Conservation (phyloP, 2,797 vertebrate genomes). For the Arrhamphus sclerolepis region DNA sequence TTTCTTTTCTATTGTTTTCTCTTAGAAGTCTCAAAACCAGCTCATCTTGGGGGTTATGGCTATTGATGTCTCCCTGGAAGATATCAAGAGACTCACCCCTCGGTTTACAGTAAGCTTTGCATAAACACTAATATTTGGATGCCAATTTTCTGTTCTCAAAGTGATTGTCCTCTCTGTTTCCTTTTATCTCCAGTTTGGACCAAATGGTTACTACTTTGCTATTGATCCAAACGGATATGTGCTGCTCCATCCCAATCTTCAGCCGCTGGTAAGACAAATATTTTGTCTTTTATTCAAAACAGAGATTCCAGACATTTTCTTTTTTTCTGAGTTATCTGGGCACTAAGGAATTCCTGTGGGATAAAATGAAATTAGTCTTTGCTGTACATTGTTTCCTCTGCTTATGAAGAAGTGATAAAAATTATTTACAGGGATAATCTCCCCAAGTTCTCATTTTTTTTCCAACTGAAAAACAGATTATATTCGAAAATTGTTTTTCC, state of each 20-base stretch:
- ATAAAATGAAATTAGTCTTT: too few relatives aligned
- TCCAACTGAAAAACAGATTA: too few relatives aligned
- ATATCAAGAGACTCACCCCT: conserved; percentile 95
- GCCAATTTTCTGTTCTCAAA: neutral
- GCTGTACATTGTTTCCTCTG: too few relatives aligned
- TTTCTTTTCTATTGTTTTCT: conserved; percentile 14
- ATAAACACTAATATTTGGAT: conserved; percentile 1
- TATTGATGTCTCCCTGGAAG: conserved; percentile 94
- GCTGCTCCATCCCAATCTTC: conserved; percentile 95
- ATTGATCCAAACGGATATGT: conserved; percentile 98
- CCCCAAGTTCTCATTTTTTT: too few relatives aligned
- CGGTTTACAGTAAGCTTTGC: conserved; percentile 88
- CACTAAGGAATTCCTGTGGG: too few relatives aligned
- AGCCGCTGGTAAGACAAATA: conserved; percentile 86
- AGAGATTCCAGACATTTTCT: neutral
- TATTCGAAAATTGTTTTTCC: too few relatives aligned
- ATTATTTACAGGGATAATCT: too few relatives aligned
- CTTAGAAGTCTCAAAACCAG: conserved; percentile 84
- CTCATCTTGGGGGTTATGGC: conserved; percentile 98
- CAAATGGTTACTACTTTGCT: conserved; percentile 98
- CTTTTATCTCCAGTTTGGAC: conserved; percentile 85
- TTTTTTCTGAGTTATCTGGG: neutral
- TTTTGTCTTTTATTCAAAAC: neutral
- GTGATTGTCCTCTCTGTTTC: neutral
- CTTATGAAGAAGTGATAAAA: too few relatives aligned